phyloP scores from a whole-genome alignment of 2,113 vertebrate genomes.

The Oceanodroma tethys region DNA sequence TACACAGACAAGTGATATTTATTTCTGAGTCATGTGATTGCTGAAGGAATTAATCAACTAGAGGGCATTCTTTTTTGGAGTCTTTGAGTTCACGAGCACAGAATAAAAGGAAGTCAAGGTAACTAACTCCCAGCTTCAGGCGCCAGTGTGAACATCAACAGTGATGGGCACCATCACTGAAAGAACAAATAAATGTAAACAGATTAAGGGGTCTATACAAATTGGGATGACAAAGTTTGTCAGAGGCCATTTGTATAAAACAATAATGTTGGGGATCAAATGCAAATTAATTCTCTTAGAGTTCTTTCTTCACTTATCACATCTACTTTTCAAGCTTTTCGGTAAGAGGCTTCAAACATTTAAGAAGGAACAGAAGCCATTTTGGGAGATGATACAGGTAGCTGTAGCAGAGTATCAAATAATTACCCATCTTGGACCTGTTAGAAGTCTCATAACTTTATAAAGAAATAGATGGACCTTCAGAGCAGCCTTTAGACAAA shows the following conservation, averaged over 20 bases:
- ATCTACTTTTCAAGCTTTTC: not conserved
- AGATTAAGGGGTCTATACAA: not conserved
- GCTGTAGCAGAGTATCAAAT: not conserved
- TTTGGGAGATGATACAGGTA: not conserved
- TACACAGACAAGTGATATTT: not conserved
- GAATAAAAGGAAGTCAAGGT: not conserved
- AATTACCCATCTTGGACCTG: not conserved
- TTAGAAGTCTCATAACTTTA: not conserved
- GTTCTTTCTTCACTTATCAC: not conserved
- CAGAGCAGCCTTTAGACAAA: not conserved
- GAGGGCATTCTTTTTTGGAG: not conserved
- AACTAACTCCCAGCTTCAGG: not conserved
- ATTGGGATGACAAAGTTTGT: not conserved
- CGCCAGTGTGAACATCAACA: not conserved
- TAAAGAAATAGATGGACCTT: not conserved
- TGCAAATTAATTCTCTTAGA: not conserved
- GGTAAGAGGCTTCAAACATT: not conserved
- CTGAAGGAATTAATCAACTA: not conserved
- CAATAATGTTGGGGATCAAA: not conserved
- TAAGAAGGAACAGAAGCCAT: not conserved
- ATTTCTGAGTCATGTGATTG: not conserved
- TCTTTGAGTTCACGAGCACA: not conserved
- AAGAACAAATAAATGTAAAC: not conserved
- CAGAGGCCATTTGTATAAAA: not conserved
- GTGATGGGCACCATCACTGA: not conserved